These are phyloP conservation scores for Menura novaehollandiae DNA, from an alignment of 2,113 vertebrate genomes.

Conservation along the genomic window DNA sequence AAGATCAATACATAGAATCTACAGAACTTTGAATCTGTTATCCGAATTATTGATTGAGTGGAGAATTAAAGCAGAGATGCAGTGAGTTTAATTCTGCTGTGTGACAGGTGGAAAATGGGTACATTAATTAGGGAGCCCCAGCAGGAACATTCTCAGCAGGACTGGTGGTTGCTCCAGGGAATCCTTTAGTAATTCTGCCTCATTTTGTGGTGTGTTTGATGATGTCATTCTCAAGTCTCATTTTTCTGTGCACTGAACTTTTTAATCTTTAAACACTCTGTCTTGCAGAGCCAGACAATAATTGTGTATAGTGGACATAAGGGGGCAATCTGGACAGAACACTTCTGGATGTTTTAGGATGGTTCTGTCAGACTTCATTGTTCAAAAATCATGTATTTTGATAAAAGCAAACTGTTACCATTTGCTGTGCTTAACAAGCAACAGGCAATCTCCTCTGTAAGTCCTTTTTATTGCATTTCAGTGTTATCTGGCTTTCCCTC, in stretches of 20 bases:
- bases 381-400: conserved; percentile 7
- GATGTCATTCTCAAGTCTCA: conserved; percentile 28
- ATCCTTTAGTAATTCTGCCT: conserved; percentile 53
- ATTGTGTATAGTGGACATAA: background rate
- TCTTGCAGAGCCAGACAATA: background rate
- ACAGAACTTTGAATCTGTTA: conserved; percentile 54
- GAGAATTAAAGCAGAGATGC: conserved; percentile 60
- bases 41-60: conserved; percentile 56
- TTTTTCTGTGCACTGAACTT: background rate
- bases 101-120: conserved; percentile 64
- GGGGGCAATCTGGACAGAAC: background rate
- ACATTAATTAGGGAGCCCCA: conserved; percentile 61
- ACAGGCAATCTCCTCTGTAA: background rate
- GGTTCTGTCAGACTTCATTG: background rate
- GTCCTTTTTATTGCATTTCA: conserved; percentile 13
- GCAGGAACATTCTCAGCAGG: conserved; percentile 23
- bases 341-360: background rate
- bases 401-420: background rate
- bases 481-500: background rate
- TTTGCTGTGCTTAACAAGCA: conserved; percentile 28
- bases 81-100: conserved; percentile 62
- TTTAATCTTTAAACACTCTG: conserved; percentile 24
- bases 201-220: conserved; percentile 17
- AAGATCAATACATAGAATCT: conserved; percentile 61
- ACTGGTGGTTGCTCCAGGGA: conserved; percentile 48